These are phyloP conservation scores for Anastrepha obliqua DNA, from an alignment of 1,140 invertebrate genomes.

Conservation along the genomic window DNA sequence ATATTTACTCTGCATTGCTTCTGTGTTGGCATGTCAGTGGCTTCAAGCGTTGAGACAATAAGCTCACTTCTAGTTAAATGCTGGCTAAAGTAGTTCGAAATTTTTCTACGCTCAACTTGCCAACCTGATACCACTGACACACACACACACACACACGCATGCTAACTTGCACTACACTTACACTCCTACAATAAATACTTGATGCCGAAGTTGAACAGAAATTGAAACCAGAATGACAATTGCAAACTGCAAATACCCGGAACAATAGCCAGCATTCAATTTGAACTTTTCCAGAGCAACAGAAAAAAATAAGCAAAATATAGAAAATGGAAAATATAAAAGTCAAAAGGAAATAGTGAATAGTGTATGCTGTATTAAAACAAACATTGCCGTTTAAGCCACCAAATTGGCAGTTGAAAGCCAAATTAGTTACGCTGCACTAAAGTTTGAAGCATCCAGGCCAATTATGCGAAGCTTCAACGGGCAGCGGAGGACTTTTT, in stretches of 20 bases:
- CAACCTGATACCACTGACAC: not conserved
- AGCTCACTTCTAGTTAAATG: conserved; percentile 38
- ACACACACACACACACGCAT: not conserved
- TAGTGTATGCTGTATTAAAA: not conserved
- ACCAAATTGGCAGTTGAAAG: not conserved
- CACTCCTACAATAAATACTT: conserved; percentile 21
- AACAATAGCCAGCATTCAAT: not conserved
- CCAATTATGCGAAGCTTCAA: no score
- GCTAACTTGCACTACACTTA: not conserved
- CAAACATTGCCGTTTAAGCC: not conserved
- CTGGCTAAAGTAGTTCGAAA: conserved; percentile 21
- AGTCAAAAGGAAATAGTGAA: no score
- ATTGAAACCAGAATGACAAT: conserved; percentile 40
- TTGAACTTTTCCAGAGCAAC: not conserved
- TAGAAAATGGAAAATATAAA: no score
- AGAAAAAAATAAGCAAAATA: not conserved
- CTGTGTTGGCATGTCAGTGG: conserved; percentile 18
- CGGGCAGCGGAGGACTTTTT: no score
- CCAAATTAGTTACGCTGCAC: no score
- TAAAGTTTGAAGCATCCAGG: no score
- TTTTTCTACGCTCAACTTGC: conserved; percentile 9
- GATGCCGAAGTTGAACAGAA: conserved; percentile 12
- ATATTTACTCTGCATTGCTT: conserved; percentile 4
- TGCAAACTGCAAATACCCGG: conserved; percentile 15
- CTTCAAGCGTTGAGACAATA: conserved; percentile 20